Evolutionary conservation across 2,888 invertebrate genomes (phyloP).

Genomic region (Hypolimnas misippus): DNA sequence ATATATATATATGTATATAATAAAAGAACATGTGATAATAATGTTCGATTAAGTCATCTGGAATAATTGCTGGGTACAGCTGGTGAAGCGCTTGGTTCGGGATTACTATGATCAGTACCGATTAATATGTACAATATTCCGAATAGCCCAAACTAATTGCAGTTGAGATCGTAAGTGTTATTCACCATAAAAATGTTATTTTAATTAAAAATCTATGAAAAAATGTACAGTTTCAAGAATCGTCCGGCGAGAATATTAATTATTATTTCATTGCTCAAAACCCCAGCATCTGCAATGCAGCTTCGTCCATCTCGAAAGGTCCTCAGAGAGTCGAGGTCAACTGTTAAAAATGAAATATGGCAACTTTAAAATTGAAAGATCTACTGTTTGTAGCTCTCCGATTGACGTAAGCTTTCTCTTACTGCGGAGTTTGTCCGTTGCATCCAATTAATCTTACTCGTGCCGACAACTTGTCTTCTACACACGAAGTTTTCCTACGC

Average conservation of each 20-base stretch:
- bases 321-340: slow-evolving; percentile 32
- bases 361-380: slow-evolving; percentile 18
- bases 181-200: not conserved
- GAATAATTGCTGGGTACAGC: slow-evolving; percentile 2
- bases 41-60: not conserved
- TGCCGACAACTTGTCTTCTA: slow-evolving; percentile 15
- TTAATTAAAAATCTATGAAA: not conserved
- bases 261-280: slow-evolving; percentile 38
- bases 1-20: not conserved
- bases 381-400: slow-evolving; percentile 13
- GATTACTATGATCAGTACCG: not conserved
- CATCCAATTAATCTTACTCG: slow-evolving; percentile 24
- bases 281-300: slow-evolving; percentile 45
- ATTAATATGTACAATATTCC: not conserved
- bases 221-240: slow-evolving; percentile 27
- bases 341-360: slow-evolving; percentile 34
- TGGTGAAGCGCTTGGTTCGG: not conserved
- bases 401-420: slow-evolving; percentile 12
- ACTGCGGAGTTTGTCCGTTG: slow-evolving; percentile 17
- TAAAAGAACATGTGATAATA: too few relatives aligned
- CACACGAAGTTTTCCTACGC: slow-evolving; percentile 23
- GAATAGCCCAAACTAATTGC: not conserved
- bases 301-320: slow-evolving; percentile 28
- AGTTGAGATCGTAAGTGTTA: not conserved
- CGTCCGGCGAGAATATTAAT: slow-evolving; percentile 37